Base-by-base conservation (phyloP, 1,140 invertebrate species). In the Brachionus paranguensis region DNA sequence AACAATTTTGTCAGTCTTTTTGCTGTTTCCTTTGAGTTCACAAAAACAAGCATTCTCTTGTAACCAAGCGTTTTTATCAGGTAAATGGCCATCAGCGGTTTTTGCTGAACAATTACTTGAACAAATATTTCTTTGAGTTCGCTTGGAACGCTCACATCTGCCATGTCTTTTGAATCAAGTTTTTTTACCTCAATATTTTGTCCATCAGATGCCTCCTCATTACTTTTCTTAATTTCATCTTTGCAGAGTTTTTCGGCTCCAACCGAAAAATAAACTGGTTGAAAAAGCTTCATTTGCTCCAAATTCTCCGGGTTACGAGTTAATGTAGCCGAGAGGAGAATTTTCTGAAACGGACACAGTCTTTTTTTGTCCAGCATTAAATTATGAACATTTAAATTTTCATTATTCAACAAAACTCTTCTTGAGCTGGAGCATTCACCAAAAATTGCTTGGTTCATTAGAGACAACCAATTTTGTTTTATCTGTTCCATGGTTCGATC, bases 301-400 rank as follows among this genome's bases (percentile, higher is more conserved):
- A 99, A 90, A 88, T 96, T 95, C 89, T 99, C 96, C 7, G 96
- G 96, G 91, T 99, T 95, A 87, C 96, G 95, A 0, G 96, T 95
- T 10, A 99, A 88, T 3, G 97, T 99, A 6, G 97, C 97, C 11
- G 96, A 98, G 87, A 98, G 97, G 10, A 99, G 89, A 6, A 99
- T 89, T 89, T 98, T 98, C 84, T 98, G 96, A 78, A 60, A 50
- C 0, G 83, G 65, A 29, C 3, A 24, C 3, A 68, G 7, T 29
- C 12, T 60, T n/a, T 47, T 50, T 78, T 70, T 85, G 86, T 85
- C 84, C 85, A 27, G 85, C 83, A 50, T 85, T 84, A 76, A 86
- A 86, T n/a, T 87, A 47, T 37, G 85, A 85, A 14, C 60, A 83
- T 85, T 64, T 41, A 83, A 27, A 50, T 72, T 72, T 37, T 68